Conservation (phyloP, 2,888 invertebrate species). For the Hofmannophila pseudospretella region DNA sequence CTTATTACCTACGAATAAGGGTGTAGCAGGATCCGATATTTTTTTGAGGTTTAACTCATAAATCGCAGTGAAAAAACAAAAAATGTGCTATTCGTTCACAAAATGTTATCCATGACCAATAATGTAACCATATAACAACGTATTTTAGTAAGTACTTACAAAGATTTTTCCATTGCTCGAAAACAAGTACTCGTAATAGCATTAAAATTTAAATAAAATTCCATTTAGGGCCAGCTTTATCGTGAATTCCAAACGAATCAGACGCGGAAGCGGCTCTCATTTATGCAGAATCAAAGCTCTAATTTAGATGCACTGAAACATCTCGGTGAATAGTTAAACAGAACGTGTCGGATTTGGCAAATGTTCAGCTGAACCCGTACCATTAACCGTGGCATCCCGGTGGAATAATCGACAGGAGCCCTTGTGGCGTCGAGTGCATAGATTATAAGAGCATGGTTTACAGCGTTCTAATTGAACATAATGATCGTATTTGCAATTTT, state of each 20-base stretch:
- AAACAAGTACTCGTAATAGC: no score
- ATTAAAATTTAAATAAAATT: background rate
- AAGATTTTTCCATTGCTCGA: no score
- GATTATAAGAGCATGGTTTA: background rate
- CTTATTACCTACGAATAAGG: no score
- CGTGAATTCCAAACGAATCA: background rate
- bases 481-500: no score
- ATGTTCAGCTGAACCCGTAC: conserved; percentile 21
- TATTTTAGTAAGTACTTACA: no score
- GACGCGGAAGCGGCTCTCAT: conserved; percentile 11
- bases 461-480: no score
- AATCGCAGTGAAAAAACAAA: no score
- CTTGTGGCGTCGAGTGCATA: background rate
- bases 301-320: conserved; percentile 36
- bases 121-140: no score
- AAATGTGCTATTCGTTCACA: no score
- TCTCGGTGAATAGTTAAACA: conserved; percentile 42
- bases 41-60: no score
- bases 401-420: background rate
- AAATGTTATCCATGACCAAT: no score
- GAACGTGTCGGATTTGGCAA: conserved; percentile 36
- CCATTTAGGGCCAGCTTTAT: background rate
- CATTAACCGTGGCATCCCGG: background rate
- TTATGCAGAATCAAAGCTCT: conserved; percentile 32
- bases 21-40: no score